Evolutionary conservation across 2,888 invertebrate species (phyloP).

Genomic region (Drosophila nigricruria): DNA sequence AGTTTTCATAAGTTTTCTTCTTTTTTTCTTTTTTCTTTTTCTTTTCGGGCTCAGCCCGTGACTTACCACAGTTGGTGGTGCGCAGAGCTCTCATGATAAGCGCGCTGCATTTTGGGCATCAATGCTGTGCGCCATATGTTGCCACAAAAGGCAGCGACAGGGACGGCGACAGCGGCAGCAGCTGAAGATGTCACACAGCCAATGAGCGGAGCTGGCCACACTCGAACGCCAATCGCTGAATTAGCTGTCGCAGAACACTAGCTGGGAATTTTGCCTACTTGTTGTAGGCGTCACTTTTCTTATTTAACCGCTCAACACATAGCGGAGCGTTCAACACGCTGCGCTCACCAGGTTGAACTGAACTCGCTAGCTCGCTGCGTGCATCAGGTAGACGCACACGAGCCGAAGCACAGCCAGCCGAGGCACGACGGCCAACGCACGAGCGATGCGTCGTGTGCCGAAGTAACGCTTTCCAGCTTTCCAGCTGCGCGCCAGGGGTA

Average conservation of each 20-base stretch:
- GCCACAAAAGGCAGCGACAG: slow-evolving; percentile 41
- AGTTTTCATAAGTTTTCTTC: slow-evolving; percentile 4
- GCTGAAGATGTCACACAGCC: slow-evolving; percentile 19
- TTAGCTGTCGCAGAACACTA: slow-evolving; percentile 74
- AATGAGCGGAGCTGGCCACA: slow-evolving; percentile 32
- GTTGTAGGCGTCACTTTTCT: slow-evolving; percentile 75
- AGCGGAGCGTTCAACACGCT: slow-evolving; percentile 78
- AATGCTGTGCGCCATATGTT: slow-evolving; percentile 73
- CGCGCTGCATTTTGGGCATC: slow-evolving; percentile 66
- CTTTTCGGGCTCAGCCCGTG: slow-evolving; percentile 21
- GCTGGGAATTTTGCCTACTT: slow-evolving; percentile 71
- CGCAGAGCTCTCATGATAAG: slow-evolving; percentile 50
- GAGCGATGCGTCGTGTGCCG: slow-evolving; percentile 8
- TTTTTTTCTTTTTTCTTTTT: background rate
- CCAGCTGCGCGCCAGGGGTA: slow-evolving; percentile 64
- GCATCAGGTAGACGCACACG: slow-evolving; percentile 78
- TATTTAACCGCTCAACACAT: slow-evolving; percentile 83
- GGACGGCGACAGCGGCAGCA: slow-evolving; percentile 27
- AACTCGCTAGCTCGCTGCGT: slow-evolving; percentile 49
- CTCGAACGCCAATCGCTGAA: slow-evolving; percentile 59
- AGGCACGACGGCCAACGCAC: slow-evolving; percentile 12
- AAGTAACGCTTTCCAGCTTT: slow-evolving; percentile 44
- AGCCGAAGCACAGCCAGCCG: slow-evolving; percentile 23
- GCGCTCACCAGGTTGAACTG: slow-evolving; percentile 84
- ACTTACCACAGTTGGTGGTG: slow-evolving; percentile 69